Conservation (phyloP, 1,140 invertebrate genomes). For the Papilio polytes region DNA sequence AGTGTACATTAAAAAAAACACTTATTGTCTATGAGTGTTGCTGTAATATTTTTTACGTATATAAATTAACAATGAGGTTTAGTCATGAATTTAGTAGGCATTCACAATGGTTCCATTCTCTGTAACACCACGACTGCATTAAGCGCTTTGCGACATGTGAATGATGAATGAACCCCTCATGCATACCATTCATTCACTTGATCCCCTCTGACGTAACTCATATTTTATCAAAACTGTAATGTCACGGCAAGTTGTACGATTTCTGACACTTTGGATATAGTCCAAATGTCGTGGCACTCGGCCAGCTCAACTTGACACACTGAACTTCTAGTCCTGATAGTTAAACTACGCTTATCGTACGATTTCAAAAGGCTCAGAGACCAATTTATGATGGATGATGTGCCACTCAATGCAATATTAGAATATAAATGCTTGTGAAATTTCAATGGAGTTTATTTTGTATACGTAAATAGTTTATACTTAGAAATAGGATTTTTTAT, state of each 20-base stretch:
- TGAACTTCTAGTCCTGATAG: conserved; percentile 13
- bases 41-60: not conserved
- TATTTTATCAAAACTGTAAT: conserved; percentile 54
- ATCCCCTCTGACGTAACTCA: conserved; percentile 41
- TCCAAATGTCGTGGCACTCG: conserved; percentile 50
- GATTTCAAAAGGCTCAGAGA: conserved; percentile 27
- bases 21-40: not conserved
- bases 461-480: conserved; percentile 10
- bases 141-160: conserved; percentile 12
- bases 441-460: conserved; percentile 3
- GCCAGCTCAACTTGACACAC: conserved; percentile 45
- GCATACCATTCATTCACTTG: conserved; percentile 45
- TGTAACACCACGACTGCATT: not conserved
- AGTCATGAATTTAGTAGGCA: not conserved
- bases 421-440: conserved; percentile 19
- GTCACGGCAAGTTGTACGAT: conserved; percentile 51
- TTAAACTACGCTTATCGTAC: conserved; percentile 7
- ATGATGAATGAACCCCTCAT: conserved; percentile 21
- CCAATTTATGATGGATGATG: conserved; percentile 20
- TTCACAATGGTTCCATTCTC: not conserved
- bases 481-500: too few species aligned
- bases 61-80: not conserved
- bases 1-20: too few species aligned
- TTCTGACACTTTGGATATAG: conserved; percentile 56
- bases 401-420: conserved; percentile 19